Conservation (phyloP, 2,888 invertebrate species). For the Orchestes rusci region DNA sequence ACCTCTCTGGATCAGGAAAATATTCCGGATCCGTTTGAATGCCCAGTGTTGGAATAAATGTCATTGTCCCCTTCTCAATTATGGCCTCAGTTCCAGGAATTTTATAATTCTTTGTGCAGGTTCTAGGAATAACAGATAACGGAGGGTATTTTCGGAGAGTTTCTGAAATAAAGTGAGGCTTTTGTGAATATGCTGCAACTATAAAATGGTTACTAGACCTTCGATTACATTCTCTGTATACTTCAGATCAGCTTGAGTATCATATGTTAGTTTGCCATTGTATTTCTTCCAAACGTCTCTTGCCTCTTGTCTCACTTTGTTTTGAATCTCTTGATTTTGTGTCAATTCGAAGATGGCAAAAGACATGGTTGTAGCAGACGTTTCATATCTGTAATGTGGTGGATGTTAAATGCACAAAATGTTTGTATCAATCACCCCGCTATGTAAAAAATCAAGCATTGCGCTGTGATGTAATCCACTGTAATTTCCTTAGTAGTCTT, state of each 20-base stretch:
- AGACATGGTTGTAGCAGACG: slow-evolving; percentile 42
- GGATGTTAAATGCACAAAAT: too few species aligned
- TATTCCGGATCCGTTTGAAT: slow-evolving; percentile 31
- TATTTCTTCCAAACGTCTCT: slow-evolving; percentile 15
- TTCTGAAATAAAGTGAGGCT: slow-evolving; percentile 23
- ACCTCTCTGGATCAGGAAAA: too few species aligned
- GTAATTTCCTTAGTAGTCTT: too few species aligned
- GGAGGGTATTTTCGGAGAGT: slow-evolving; percentile 31
- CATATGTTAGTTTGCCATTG: slow-evolving; percentile 21
- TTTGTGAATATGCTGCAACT: neutral
- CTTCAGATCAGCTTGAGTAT: slow-evolving; percentile 20
- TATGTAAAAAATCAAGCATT: too few species aligned
- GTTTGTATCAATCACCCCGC: too few species aligned
- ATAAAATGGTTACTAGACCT: slow-evolving; percentile 26
- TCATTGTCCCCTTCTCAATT: slow-evolving; percentile 26
- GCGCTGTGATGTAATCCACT: too few species aligned
- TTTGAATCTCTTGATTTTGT: slow-evolving; percentile 37
- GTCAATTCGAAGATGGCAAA: slow-evolving; percentile 46
- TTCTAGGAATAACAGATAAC: slow-evolving; percentile 22
- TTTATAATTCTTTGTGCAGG: slow-evolving; percentile 28
- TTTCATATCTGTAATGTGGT: too few species aligned
- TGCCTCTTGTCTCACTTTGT: slow-evolving; percentile 11
- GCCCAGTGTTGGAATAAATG: slow-evolving; percentile 26
- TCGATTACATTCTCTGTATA: slow-evolving; percentile 42
- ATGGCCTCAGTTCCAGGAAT: slow-evolving; percentile 27